phyloP scores from a whole-genome alignment of 1,140 invertebrate genomes.

The Procambarus clarkii region DNA sequence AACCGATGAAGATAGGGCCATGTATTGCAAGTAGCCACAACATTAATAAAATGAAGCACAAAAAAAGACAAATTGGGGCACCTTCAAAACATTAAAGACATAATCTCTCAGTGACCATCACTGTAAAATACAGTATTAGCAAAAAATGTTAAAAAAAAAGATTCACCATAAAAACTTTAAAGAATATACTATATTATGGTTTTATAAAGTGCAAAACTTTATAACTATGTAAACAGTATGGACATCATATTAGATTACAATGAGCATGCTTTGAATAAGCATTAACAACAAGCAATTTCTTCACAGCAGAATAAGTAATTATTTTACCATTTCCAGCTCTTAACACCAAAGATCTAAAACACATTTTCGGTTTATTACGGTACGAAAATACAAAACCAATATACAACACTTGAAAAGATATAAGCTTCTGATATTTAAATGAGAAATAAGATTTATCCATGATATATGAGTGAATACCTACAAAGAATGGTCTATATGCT shows the following conservation, averaged over 20 bases:
- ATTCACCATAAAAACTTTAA: neutral
- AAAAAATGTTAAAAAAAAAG: neutral
- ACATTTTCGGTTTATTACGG: constrained; percentile 6
- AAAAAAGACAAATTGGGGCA: too few relatives aligned
- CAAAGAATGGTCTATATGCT: neutral
- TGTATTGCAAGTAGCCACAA: too few relatives aligned
- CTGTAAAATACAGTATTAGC: neutral
- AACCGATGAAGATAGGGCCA: too few relatives aligned
- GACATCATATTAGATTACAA: neutral
- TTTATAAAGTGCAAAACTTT: neutral
- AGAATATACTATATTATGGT: neutral
- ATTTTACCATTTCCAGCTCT: neutral
- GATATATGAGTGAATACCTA: neutral
- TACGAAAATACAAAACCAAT: constrained; percentile 46
- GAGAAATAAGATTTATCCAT: neutral
- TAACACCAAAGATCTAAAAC: neutral
- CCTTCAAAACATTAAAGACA: neutral
- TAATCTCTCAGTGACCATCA: neutral
- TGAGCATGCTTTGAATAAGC: neutral
- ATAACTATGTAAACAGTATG: neutral
- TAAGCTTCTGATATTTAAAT: constrained; percentile 12
- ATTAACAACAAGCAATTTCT: too few relatives aligned
- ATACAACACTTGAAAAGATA: constrained; percentile 5
- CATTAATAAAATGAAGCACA: too few relatives aligned
- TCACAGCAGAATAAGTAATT: neutral